phyloP scores from a whole-genome alignment of 2,797 vertebrate genomes.

The Fringilla coelebs region DNA sequence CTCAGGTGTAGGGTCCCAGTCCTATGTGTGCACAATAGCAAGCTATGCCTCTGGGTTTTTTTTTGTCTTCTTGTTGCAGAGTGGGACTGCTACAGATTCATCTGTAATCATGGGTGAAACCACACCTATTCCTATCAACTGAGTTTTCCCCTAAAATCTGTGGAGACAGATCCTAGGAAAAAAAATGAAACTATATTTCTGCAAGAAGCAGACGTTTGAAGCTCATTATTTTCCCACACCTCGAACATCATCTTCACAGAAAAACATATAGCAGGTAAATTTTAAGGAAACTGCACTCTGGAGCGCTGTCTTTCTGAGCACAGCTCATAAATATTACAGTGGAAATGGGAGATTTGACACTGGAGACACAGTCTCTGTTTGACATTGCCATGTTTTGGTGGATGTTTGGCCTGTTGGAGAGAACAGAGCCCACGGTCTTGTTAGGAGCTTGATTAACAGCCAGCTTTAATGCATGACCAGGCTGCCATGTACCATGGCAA shows the following conservation, averaged over 20 bases:
- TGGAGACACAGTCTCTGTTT: not conserved
- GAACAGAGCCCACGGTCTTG: not conserved
- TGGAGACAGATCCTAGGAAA: not conserved
- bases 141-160: not conserved
- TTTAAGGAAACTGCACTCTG: not conserved
- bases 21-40: fast-evolving
- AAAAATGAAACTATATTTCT: not conserved
- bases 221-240: not conserved
- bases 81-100: not conserved
- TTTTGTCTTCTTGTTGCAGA: not conserved
- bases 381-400: not conserved
- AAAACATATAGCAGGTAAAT: not conserved
- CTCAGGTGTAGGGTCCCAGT: fast-evolving
- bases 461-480: conserved; percentile 27
- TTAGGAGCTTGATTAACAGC: conserved; percentile 43
- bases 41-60: not conserved
- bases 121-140: not conserved
- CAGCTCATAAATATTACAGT: not conserved
- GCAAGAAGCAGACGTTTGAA: not conserved
- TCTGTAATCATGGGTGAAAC: not conserved
- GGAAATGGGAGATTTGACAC: not conserved
- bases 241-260: not conserved
- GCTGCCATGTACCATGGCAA: conserved; percentile 28
- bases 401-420: not conserved
- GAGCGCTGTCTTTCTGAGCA: not conserved